Evolutionary conservation across 2,797 vertebrate genomes (phyloP).

Genomic region (Sciurus vulgaris): DNA sequence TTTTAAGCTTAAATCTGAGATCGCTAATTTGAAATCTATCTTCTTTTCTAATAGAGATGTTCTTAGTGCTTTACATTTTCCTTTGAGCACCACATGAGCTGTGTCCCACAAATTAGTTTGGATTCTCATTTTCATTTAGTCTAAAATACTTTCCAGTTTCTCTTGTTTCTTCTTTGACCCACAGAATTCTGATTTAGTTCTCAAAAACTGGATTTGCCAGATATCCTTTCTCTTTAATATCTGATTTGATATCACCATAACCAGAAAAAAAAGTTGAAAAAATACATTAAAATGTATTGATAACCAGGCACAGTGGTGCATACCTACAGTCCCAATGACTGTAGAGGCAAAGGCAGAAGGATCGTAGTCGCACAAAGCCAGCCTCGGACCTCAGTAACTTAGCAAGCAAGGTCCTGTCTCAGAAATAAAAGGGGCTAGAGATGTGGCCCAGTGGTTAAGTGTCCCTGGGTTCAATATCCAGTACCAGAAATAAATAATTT

Average conservation of each 20-base stretch:
- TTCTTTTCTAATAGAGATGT: not conserved
- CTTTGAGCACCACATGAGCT: not conserved
- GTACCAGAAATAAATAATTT: not conserved
- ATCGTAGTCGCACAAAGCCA: too few species aligned
- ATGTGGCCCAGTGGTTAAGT: not conserved
- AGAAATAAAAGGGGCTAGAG: too few species aligned
- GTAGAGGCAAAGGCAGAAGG: too few species aligned
- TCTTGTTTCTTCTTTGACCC: constrained; percentile 10
- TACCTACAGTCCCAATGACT: too few species aligned
- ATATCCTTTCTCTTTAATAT: constrained; percentile 8
- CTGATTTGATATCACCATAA: not conserved
- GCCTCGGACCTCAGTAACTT: too few species aligned
- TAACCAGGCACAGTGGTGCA: too few species aligned
- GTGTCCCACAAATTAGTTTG: not conserved
- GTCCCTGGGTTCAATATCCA: too few species aligned
- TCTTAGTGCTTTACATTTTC: not conserved
- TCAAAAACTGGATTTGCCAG: not conserved
- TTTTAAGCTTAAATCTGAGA: not conserved
- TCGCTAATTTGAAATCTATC: not conserved
- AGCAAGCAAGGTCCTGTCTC: too few species aligned
- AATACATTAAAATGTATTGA: not conserved
- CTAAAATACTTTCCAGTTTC: constrained; percentile 25
- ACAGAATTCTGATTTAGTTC: constrained; percentile 18
- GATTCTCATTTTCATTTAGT: constrained; percentile 3
- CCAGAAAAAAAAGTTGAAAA: constrained; percentile 11